These are phyloP conservation scores for Aphaenogaster ashmeadi DNA, from an alignment of 1,140 invertebrate genomes.

Conservation along the genomic window DNA sequence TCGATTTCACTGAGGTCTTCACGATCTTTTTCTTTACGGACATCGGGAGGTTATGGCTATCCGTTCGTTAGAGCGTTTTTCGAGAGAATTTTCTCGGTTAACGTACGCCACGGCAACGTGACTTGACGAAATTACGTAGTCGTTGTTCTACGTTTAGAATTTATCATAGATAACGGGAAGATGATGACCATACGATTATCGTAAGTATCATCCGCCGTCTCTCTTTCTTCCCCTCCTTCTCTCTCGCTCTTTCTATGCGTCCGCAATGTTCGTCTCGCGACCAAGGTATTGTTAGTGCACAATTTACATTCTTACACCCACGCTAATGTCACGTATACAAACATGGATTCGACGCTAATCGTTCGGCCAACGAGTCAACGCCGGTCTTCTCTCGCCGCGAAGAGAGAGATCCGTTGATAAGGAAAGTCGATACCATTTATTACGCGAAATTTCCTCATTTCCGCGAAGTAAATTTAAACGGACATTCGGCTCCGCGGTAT, in stretches of 20 bases:
- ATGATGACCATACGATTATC: constrained; percentile 76
- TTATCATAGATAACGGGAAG: constrained; percentile 75
- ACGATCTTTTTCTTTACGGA: constrained; percentile 5
- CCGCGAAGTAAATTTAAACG: constrained; percentile 23
- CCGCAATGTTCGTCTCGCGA: constrained; percentile 54
- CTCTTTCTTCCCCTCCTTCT: constrained; percentile 24
- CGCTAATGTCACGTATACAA: constrained; percentile 52
- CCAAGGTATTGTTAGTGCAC: constrained; percentile 63
- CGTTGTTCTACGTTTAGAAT: constrained; percentile 76
- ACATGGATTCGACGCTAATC: constrained; percentile 33
- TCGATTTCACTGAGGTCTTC: background rate
- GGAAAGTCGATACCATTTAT: constrained; percentile 51
- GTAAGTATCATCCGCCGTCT: constrained; percentile 70
- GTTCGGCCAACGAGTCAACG: constrained; percentile 33
- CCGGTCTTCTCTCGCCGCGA: constrained; percentile 16
- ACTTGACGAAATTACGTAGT: constrained; percentile 72
- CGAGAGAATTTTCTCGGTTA: constrained; percentile 45
- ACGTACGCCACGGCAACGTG: constrained; percentile 61
- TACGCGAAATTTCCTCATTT: constrained; percentile 36
- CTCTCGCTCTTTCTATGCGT: constrained; percentile 26
- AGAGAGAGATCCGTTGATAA: constrained; percentile 38
- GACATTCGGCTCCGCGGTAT: background rate
- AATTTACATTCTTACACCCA: constrained; percentile 72
- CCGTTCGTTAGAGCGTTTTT: constrained; percentile 45
- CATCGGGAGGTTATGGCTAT: constrained; percentile 14